Evolutionary conservation across 2,888 invertebrate species (phyloP).

Genomic region (Andrena minutula): DNA sequence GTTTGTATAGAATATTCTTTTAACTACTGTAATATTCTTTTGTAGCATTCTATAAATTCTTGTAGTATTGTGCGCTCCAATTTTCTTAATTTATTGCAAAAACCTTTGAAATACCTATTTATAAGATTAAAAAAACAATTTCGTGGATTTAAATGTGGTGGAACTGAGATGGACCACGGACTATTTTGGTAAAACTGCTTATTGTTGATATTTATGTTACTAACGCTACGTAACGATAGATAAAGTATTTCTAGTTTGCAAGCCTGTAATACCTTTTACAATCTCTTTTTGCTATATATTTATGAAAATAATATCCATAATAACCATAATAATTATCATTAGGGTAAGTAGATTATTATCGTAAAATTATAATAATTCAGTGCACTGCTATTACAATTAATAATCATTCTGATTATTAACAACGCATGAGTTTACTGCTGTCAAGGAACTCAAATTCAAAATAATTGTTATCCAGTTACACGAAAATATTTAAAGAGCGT

Average conservation of each 20-base stretch:
- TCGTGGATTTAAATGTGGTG: too few relatives aligned
- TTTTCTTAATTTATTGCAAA: background rate
- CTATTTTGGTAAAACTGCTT: background rate
- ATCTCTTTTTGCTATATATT: background rate
- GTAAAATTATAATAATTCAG: background rate
- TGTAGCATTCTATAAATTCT: background rate
- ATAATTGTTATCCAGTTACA: background rate
- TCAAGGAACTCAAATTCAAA: background rate
- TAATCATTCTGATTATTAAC: background rate
- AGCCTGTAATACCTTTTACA: background rate
- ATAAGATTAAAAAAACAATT: too few relatives aligned
- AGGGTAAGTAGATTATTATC: background rate
- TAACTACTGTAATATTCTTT: background rate
- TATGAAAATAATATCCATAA: background rate
- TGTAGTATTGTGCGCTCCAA: background rate
- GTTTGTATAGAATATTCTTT: background rate
- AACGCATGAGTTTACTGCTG: background rate
- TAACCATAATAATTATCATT: background rate
- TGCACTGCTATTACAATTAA: background rate
- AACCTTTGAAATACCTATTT: too few relatives aligned
- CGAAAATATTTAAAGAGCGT: background rate
- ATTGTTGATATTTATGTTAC: too few relatives aligned
- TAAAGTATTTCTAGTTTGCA: too few relatives aligned
- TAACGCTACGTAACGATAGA: too few relatives aligned
- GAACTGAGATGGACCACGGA: too few relatives aligned